Percentiles rank a stretch among this genome's conserved stretches.
Evolutionary conservation across 2,113 vertebrate species (phyloP).

Genomic region (Thunnus maccoyii): DNA sequence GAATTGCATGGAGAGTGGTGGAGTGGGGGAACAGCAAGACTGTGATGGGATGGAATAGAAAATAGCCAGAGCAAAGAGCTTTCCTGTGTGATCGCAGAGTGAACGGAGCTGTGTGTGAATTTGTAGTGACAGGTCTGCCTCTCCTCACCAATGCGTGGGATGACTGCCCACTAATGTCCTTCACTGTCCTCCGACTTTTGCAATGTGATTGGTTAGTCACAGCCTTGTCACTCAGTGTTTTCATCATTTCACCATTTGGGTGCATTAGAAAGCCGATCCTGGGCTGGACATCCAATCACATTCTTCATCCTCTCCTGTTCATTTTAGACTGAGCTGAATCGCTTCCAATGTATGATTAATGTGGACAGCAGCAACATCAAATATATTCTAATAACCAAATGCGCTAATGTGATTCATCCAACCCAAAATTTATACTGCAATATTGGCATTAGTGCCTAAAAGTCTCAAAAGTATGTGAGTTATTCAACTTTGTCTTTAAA

Average conservation of each 20-base stretch:
- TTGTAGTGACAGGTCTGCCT: constrained; percentile 71
- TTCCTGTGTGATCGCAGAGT: constrained; percentile 50
- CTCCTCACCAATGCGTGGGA: constrained; percentile 59
- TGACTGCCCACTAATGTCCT: constrained; percentile 76
- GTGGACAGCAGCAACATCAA: constrained; percentile 16
- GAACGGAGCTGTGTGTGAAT: constrained; percentile 66
- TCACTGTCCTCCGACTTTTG: constrained; percentile 58
- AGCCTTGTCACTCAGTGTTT: constrained; percentile 71
- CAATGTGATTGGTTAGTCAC: constrained; percentile 75
- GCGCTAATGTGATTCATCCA: not conserved
- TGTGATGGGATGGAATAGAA: constrained; percentile 55
- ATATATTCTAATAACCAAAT: not conserved
- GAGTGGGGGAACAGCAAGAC: constrained; percentile 13
- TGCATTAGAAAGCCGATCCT: constrained; percentile 57
- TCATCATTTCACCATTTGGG: constrained; percentile 66
- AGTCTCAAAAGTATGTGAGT: constrained; percentile 1
- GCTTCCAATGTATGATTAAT: constrained; percentile 32
- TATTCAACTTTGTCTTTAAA: constrained; percentile 28
- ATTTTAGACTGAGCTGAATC: not conserved
- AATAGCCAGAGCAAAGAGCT: constrained; percentile 48
- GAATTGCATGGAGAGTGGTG: not conserved
- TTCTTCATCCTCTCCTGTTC: constrained; percentile 25
- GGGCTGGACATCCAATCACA: constrained; percentile 28
- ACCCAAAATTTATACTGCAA: not conserved
- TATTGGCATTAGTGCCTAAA: constrained; percentile 6